phyloP scores from a whole-genome alignment of 2,797 vertebrate genomes.

The Pantherophis vulpinus region DNA sequence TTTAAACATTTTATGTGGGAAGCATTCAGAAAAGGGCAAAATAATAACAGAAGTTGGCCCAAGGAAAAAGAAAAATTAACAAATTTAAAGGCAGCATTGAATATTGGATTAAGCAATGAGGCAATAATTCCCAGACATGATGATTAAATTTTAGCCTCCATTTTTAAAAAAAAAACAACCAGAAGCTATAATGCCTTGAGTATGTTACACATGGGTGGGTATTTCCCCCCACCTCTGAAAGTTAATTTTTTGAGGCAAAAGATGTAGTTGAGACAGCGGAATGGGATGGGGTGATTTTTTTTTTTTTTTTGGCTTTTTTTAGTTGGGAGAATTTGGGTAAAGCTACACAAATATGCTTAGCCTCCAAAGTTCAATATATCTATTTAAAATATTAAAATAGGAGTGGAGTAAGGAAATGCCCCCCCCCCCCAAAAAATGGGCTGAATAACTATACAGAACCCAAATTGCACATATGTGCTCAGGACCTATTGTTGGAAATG shows the following conservation, averaged over 20 bases:
- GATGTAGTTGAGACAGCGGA: background rate
- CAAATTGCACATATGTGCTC: background rate
- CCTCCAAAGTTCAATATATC: background rate
- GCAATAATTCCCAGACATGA: background rate
- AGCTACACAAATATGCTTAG: background rate
- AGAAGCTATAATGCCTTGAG: background rate
- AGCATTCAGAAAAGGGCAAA: background rate
- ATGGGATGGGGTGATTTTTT: background rate
- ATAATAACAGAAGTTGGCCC: background rate
- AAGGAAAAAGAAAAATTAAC: background rate
- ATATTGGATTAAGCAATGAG: background rate
- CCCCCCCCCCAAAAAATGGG: no score
- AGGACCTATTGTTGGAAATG: background rate
- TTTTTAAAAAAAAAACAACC: background rate
- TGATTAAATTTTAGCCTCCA: background rate
- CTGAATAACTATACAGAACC: background rate
- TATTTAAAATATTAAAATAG: background rate
- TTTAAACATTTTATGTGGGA: background rate
- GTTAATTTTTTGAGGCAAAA: background rate
- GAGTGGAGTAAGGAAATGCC: no score
- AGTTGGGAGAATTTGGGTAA: background rate
- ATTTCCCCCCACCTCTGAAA: background rate
- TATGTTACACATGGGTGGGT: background rate
- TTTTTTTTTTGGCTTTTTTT: background rate
- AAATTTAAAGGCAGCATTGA: background rate